Evolutionary conservation across 2,797 vertebrate genomes (phyloP), one percentile per base, ranked within the genome.

Genomic region (Enteromius unitaeniatus): DNA sequence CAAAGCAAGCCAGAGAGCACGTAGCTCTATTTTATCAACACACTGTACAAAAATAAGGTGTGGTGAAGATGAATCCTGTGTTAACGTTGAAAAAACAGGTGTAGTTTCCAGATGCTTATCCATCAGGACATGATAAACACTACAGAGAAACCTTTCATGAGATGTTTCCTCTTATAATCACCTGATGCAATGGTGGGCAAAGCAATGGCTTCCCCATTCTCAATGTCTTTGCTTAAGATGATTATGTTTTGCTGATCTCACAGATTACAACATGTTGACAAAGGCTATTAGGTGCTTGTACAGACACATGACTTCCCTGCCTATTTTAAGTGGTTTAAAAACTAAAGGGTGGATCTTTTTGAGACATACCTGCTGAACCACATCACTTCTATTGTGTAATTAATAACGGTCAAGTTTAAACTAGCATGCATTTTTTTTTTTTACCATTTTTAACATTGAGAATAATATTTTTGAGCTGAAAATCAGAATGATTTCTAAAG

Each of bases 191-290:
- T 26, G 42, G 19, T 74, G 73, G 72, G 47, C 14, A 49, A 37
- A 60, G 13, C 34, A 76, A 67, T 7, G 47, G 55, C 82, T 76
- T 62, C 47, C 37, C 42, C 60, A 79, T 55, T 53, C 55, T 53
- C 26, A 78, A 55, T 67, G 55, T 70, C 64, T 42, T 15, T n/a
- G 89, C 86, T 90, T 93, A 94, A 93, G 93, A 88, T 90, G 92
- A 94, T 95, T 94, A 94, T 79, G 79, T 92, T 93, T 90, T 92
- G 93, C 93, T 93, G 93, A 94, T 90, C 88, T 91, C 75, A 89
- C 91, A 92, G 91, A 93, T 94, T 93, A 94, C 86, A 53, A 31
- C 79, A 86, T 84, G 88, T 88, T 90, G 85, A 84, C 64, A 55
- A 65, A 49, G 51, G 34, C 80, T 84, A 88, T 88, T 85, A 89